A percentile compares a stretch with the other conserved stretches of the same genome.
phyloP scores from a whole-genome alignment of 2,888 invertebrate species.

The Drosophila neoperkinsi region DNA sequence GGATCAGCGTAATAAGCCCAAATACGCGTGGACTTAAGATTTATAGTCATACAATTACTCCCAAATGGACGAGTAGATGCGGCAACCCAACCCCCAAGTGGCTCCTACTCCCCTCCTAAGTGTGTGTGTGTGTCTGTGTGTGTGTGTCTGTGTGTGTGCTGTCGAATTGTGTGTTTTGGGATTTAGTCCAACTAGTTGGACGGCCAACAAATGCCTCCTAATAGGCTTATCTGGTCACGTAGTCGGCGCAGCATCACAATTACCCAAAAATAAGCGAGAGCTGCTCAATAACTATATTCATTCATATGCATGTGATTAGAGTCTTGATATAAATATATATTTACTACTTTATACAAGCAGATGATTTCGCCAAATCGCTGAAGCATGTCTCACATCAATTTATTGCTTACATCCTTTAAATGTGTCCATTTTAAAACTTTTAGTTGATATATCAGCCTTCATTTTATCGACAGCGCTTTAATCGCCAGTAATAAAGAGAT shows the following conservation, averaged over 20 bases:
- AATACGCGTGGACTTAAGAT: conserved; percentile 56
- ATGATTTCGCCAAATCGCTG: neutral
- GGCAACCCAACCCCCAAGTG: conserved; percentile 4
- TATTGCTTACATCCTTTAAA: neutral
- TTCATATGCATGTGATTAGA: neutral
- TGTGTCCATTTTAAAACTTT: too few species aligned
- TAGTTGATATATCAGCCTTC: accelerated
- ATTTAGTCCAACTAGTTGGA: conserved; percentile 33
- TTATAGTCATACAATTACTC: conserved; percentile 70
- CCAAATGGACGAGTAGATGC: conserved; percentile 13
- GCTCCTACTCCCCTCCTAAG: neutral
- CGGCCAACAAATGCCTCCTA: conserved; percentile 24
- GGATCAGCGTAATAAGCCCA: conserved; percentile 43
- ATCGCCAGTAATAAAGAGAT: neutral
- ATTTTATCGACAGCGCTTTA: neutral
- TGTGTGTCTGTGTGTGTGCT: neutral
- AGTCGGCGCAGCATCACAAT: conserved; percentile 37
- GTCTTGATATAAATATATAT: neutral
- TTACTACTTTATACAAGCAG: neutral
- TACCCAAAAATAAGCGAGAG: conserved; percentile 31
- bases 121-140: conserved; percentile 3
- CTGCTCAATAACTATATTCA: conserved; percentile 6
- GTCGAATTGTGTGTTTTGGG: conserved; percentile 19
- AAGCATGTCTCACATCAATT: neutral
- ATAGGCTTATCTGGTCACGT: conserved; percentile 72